These are phyloP conservation scores for Exephanes ischioxanthus DNA, from an alignment of 2,888 invertebrate genomes.

Conservation along the genomic window DNA sequence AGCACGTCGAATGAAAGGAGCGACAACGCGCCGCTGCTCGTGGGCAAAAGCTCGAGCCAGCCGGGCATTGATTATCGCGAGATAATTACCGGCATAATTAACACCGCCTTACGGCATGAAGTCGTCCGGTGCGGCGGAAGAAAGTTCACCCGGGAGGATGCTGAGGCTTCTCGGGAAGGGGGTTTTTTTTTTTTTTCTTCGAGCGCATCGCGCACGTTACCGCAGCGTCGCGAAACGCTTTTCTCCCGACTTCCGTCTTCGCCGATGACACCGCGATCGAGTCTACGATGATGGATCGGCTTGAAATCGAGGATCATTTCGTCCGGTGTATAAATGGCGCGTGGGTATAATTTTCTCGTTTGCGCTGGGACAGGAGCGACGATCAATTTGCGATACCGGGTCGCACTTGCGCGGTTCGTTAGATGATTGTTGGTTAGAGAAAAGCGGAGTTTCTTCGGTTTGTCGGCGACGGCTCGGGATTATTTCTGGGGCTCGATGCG, in stretches of 20 bases:
- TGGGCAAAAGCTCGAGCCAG: slow-evolving; percentile 4
- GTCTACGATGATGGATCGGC: slow-evolving; percentile 49
- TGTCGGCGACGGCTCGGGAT: background rate
- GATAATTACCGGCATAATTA: slow-evolving; percentile 66
- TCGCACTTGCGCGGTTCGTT: slow-evolving; percentile 4
- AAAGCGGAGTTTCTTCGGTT: background rate
- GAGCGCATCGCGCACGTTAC: background rate
- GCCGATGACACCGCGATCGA: slow-evolving; percentile 17
- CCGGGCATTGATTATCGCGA: slow-evolving; percentile 60
- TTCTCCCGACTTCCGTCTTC: slow-evolving; percentile 32
- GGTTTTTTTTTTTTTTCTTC: background rate
- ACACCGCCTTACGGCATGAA: slow-evolving; percentile 49
- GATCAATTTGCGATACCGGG: slow-evolving; percentile 31
- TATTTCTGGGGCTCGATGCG: background rate
- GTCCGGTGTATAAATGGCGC: slow-evolving; percentile 39
- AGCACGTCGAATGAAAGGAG: slow-evolving; percentile 58
- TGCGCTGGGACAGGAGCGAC: slow-evolving; percentile 37
- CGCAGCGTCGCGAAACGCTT: slow-evolving; percentile 4
- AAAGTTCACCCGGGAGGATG: slow-evolving; percentile 5
- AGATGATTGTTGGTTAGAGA: slow-evolving; percentile 1
- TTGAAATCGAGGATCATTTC: slow-evolving; percentile 48
- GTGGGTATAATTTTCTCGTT: slow-evolving; percentile 39
- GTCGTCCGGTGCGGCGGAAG: slow-evolving; percentile 35
- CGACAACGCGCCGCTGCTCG: background rate
- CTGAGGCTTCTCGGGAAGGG: background rate